Conservation (phyloP, 1,140 invertebrate species). For the Drosophila hydei region DNA sequence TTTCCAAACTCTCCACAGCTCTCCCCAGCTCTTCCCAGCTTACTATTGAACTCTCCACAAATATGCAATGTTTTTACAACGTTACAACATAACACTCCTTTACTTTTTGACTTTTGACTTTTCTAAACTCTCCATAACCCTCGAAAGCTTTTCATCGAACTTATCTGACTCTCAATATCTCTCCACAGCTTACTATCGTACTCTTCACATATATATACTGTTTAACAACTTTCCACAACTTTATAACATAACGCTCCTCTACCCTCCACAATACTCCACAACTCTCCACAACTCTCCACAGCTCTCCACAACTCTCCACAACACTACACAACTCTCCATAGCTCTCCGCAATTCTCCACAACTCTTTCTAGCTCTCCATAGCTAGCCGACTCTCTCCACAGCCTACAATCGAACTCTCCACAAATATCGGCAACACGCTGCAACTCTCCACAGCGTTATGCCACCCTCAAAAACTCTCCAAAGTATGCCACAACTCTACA, state of each 20-base stretch:
- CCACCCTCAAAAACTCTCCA: background rate
- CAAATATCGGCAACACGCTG: no score
- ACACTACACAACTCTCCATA: slow-evolving; percentile 1
- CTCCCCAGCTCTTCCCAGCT: background rate
- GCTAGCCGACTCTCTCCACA: background rate
- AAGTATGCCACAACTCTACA: background rate
- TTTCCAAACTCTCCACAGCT: background rate
- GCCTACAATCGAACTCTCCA: no score
- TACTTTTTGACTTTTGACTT: no score
- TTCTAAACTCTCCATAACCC: background rate
- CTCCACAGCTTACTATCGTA: no score
- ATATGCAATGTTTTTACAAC: no score
- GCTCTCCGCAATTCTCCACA: background rate
- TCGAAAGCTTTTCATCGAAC: no score
- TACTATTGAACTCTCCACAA: slow-evolving; percentile 7
- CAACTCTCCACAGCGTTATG: slow-evolving; percentile 3
- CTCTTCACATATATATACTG: no score
- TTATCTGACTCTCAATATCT: no score
- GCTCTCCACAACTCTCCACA: background rate
- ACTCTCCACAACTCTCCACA: background rate
- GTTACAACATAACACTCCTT: no score
- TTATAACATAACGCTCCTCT: no score
- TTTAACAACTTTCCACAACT: no score
- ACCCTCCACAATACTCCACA: no score
- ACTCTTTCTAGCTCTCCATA: background rate